A percentile compares a stretch with the other conserved stretches of the same genome.
phyloP scores from a whole-genome alignment of 2,797 vertebrate species.

The Ispidina picta region DNA sequence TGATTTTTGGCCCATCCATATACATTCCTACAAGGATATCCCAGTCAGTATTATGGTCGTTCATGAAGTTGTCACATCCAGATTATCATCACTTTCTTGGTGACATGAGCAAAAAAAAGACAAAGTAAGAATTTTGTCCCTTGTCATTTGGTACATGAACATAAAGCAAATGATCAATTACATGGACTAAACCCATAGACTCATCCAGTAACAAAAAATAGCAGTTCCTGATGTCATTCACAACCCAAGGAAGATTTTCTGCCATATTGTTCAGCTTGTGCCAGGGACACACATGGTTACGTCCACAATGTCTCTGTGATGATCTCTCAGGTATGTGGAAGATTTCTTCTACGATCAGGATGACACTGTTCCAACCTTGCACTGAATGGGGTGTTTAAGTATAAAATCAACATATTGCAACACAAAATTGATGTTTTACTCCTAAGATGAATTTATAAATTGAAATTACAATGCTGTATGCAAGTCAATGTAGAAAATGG shows the following conservation, averaged over 20 bases:
- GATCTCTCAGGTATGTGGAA: background rate
- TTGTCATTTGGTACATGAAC: background rate
- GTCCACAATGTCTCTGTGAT: background rate
- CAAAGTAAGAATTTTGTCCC: background rate
- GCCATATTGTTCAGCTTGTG: background rate
- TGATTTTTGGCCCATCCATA: background rate
- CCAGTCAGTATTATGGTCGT: background rate
- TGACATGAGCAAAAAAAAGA: background rate
- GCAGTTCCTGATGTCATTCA: background rate
- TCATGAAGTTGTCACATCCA: background rate
- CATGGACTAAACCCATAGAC: background rate
- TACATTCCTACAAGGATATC: background rate
- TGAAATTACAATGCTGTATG: background rate
- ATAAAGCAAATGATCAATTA: background rate
- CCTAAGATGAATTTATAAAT: background rate
- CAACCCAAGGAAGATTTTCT: background rate
- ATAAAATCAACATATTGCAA: background rate
- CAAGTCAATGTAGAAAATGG: background rate
- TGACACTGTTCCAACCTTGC: background rate
- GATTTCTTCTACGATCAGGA: background rate
- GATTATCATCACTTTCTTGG: background rate
- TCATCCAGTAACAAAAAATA: background rate
- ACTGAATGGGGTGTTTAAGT: background rate
- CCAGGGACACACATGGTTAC: background rate
- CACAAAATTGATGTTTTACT: background rate